Conservation (phyloP, 2,888 invertebrate genomes). For the Coenonympha arcania region DNA sequence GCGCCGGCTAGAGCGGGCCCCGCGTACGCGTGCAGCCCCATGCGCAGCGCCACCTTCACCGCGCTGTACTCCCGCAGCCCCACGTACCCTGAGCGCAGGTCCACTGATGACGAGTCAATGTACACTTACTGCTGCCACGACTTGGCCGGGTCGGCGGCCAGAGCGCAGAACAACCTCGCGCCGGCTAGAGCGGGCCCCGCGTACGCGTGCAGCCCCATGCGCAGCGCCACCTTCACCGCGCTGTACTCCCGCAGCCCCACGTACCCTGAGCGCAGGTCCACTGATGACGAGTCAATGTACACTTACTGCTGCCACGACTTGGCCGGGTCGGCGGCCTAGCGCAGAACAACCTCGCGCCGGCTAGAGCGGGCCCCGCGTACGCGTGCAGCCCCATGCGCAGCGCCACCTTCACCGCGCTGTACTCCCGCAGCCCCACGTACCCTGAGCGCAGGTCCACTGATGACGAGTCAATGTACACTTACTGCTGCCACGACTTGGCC, state of each 20-base stretch:
- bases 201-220: conserved; percentile 86
- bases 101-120: no score
- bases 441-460: conserved; percentile 93
- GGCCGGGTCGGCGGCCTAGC: conserved; percentile 30
- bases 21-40: conserved; percentile 85
- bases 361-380: conserved; percentile 83
- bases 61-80: conserved; percentile 86
- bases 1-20: conserved; percentile 82
- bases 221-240: conserved; percentile 78
- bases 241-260: conserved; percentile 86
- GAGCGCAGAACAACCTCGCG: conserved; percentile 64
- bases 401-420: conserved; percentile 80
- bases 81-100: conserved; percentile 91
- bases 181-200: conserved; percentile 82
- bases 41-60: conserved; percentile 78
- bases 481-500: conserved; percentile 42
- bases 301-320: conserved; percentile 45
- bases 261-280: conserved; percentile 93
- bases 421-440: conserved; percentile 87
- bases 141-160: conserved; percentile 31
- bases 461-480: conserved; percentile 81
- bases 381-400: conserved; percentile 84
- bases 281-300: conserved; percentile 87
- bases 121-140: conserved; percentile 50
- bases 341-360: conserved; percentile 73